Evolutionary conservation across 2,888 invertebrate species (phyloP).

Genomic region (Brachypalpus laphriformis): DNA sequence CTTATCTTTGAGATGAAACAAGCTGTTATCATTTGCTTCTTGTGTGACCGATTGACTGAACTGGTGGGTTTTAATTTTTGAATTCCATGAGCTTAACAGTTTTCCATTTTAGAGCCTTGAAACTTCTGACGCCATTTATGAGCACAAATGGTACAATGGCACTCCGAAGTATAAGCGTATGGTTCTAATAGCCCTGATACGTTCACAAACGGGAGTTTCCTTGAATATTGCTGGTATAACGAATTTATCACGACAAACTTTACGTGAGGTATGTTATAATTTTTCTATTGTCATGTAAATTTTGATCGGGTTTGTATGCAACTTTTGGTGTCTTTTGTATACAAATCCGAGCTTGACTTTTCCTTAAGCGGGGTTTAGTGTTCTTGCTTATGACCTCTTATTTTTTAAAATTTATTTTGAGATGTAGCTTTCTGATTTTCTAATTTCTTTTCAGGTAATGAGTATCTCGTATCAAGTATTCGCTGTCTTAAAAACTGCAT

Average conservation of each 20-base stretch:
- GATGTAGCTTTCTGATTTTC: not conserved
- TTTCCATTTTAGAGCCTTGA: slow-evolving; percentile 43
- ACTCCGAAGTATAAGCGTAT: slow-evolving; percentile 61
- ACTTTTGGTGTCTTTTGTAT: too few species aligned
- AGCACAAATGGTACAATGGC: slow-evolving; percentile 73
- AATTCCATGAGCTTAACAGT: not conserved
- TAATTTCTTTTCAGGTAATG: slow-evolving; percentile 60
- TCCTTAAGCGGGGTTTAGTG: too few species aligned
- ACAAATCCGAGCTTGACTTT: too few species aligned
- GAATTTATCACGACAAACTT: slow-evolving; percentile 64
- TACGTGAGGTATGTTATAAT: slow-evolving; percentile 56
- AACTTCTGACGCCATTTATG: slow-evolving; percentile 63
- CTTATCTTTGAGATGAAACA: slow-evolving; percentile 74
- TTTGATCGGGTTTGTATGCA: too few species aligned
- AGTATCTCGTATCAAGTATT: slow-evolving; percentile 74
- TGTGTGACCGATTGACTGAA: slow-evolving; percentile 71
- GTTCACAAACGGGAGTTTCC: slow-evolving; percentile 48
- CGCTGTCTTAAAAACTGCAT: slow-evolving; percentile 63
- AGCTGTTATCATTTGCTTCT: slow-evolving; percentile 72
- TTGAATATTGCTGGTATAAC: slow-evolving; percentile 67
- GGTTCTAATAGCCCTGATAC: slow-evolving; percentile 58
- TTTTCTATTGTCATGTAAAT: too few species aligned
- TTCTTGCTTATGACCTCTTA: too few species aligned
- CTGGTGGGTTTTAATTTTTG: slow-evolving; percentile 44
- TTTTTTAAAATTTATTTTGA: not conserved